These are phyloP conservation scores for Andrena fulva DNA, from an alignment of 2,888 invertebrate genomes.

Conservation along the genomic window DNA sequence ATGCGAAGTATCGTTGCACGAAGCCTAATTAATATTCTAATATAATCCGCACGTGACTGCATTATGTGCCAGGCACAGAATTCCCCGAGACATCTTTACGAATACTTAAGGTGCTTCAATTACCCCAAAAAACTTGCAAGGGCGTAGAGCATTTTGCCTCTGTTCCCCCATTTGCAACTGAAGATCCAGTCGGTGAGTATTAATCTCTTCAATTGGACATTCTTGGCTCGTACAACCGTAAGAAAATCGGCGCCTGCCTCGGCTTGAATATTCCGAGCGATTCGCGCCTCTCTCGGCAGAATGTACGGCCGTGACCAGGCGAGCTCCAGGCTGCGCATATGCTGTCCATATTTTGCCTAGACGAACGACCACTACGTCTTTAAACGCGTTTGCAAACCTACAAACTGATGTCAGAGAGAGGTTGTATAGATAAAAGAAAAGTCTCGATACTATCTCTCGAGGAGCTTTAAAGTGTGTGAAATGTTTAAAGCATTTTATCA, in stretches of 20 bases:
- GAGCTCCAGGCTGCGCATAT: slow-evolving; percentile 85
- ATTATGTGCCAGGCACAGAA: not conserved
- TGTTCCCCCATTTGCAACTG: slow-evolving; percentile 83
- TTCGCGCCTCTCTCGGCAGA: slow-evolving; percentile 77
- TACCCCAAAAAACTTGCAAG: slow-evolving; percentile 81
- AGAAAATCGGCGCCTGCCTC: slow-evolving; percentile 84
- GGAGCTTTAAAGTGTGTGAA: too few species aligned
- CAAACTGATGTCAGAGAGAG: not conserved
- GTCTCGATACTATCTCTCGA: too few species aligned
- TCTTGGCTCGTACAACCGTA: slow-evolving; percentile 81
- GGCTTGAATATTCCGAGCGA: slow-evolving; percentile 82
- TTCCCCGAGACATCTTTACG: not conserved
- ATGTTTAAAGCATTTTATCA: too few species aligned
- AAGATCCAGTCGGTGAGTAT: slow-evolving; percentile 85
- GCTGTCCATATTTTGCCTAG: slow-evolving; percentile 83
- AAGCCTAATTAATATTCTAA: not conserved
- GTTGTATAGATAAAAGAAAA: too few species aligned
- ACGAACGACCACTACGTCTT: not conserved
- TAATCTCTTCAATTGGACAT: slow-evolving; percentile 84
- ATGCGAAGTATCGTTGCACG: not conserved
- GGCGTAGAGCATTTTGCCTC: slow-evolving; percentile 79
- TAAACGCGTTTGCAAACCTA: not conserved
- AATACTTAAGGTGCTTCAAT: slow-evolving; percentile 13
- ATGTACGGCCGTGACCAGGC: slow-evolving; percentile 85
- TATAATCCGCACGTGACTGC: slow-evolving; percentile 3